Conservation (phyloP, 2,797 vertebrate genomes). For the Prunella strophiata region DNA sequence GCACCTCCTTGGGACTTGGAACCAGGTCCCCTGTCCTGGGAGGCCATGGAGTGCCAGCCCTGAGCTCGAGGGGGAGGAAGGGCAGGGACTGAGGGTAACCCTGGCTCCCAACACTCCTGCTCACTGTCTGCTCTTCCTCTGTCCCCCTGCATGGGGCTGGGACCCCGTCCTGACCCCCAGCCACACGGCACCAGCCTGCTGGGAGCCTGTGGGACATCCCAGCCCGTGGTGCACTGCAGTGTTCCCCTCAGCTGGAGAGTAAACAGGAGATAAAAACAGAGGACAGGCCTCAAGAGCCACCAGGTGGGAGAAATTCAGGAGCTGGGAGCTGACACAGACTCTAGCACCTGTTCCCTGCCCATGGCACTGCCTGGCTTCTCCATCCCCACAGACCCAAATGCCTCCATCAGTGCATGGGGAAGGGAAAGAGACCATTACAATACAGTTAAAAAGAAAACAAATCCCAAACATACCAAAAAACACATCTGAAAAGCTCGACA, state of each 20-base stretch:
- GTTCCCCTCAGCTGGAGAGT: background rate
- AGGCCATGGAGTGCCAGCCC: background rate
- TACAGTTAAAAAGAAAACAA: constrained; percentile 46
- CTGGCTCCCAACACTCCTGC: background rate
- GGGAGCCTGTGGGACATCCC: background rate
- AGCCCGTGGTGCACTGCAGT: rapidly evolving
- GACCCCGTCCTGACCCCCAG: background rate
- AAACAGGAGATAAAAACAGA: background rate
- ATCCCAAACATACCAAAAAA: constrained; percentile 34
- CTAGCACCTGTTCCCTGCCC: constrained; percentile 7
- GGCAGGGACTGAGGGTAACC: background rate
- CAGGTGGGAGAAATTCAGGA: constrained; percentile 12
- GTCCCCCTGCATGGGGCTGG: background rate
- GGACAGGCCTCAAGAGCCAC: background rate
- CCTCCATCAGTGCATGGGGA: background rate
- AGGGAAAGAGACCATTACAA: background rate
- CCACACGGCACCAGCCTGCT: background rate
- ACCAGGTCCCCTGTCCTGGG: background rate
- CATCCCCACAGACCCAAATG: background rate
- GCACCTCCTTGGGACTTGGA: background rate
- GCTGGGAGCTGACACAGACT: background rate
- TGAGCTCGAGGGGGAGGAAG: rapidly evolving
- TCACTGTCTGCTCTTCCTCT: background rate
- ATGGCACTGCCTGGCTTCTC: constrained; percentile 14
- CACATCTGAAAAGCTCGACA: constrained; percentile 3